Evolutionary conservation across 2,113 vertebrate species (phyloP).

Genomic region (Ceyx melanurus): DNA sequence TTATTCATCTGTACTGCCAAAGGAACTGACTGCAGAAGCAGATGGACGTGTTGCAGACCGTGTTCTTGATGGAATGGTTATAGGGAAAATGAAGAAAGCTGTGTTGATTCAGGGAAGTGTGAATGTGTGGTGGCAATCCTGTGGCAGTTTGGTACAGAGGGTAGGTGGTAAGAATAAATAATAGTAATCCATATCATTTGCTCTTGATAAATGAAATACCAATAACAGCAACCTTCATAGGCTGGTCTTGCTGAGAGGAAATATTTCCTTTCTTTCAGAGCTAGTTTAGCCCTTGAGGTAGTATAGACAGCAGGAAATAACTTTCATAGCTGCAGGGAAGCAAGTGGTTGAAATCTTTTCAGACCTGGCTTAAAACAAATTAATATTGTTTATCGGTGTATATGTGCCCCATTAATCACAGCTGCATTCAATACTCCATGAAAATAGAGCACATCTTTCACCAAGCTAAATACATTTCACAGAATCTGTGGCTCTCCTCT

Average conservation of each 20-base stretch:
- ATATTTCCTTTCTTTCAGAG: constrained; percentile 40
- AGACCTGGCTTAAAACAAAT: constrained; percentile 60
- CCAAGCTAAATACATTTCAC: neutral
- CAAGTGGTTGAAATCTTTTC: constrained; percentile 46
- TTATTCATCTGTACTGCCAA: neutral
- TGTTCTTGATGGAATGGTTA: neutral
- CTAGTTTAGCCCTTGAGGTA: constrained; percentile 40
- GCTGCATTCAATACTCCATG: constrained; percentile 39
- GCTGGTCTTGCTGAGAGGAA: neutral
- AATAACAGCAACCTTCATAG: neutral
- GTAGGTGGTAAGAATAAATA: neutral
- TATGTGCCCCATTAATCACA: constrained; percentile 61
- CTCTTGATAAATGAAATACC: constrained; percentile 25
- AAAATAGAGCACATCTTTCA: constrained; percentile 59
- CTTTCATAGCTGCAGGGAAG: constrained; percentile 40
- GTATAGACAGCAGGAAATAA: constrained; percentile 47
- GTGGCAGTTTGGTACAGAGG: neutral
- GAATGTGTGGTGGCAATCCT: neutral
- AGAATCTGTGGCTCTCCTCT: constrained; percentile 5
- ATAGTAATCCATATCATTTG: constrained; percentile 25
- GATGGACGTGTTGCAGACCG: neutral
- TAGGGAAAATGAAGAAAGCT: neutral
- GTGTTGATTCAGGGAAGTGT: neutral
- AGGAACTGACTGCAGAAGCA: neutral
- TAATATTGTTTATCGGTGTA: constrained; percentile 61